Base-by-base conservation (phyloP, 2,113 vertebrate species). In the Panthera uncia region DNA sequence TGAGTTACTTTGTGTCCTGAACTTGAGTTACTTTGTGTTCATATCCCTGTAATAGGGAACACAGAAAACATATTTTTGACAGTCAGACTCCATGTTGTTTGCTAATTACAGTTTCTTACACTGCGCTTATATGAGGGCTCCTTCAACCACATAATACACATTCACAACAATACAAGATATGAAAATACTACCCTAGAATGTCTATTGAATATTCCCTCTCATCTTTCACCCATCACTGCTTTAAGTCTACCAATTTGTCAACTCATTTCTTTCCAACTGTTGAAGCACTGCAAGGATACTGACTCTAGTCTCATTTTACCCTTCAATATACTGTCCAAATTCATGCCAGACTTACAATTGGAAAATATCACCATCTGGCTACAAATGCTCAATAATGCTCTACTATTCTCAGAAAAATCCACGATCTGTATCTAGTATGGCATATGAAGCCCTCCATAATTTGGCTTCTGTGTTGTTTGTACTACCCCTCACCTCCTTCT, bases 1-100 rank as follows among this genome's bases (percentile, higher is more conserved):
- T 82, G 38, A 81, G 23, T 38, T 52, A 73, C 85, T 92, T 92
- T 89, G 38, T 96, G 74, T 87, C 29, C 23, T 68, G 21, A 85
- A 92, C 68, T 81, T 82, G 38, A 81, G 23, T 38, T 52, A 73
- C 85, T 92, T 92, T 89, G 38, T 96, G 74, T 87, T 86, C 36
- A 65, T 69, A 90, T 65, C 4, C 3, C 4, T 52, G 38, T 68
- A 71, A 36, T 14, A 66, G 71, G 7, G 12, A 88, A n/a, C 31
- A 95, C 21, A 83, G 45, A 52, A 57, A 95, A 48, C 33, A 38
- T 66, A 50, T 55, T 82, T 73, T 86, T 91, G 69, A 89, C 15
- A 83, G n/a, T 88, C 41, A 85, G 81, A 73, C 52, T 15, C 23
- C 14, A 31, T 83, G 45, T 73, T 88, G 48, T 84, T 95, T 94